Conservation (phyloP, 2,888 invertebrate species). For the Polietes domitor region DNA sequence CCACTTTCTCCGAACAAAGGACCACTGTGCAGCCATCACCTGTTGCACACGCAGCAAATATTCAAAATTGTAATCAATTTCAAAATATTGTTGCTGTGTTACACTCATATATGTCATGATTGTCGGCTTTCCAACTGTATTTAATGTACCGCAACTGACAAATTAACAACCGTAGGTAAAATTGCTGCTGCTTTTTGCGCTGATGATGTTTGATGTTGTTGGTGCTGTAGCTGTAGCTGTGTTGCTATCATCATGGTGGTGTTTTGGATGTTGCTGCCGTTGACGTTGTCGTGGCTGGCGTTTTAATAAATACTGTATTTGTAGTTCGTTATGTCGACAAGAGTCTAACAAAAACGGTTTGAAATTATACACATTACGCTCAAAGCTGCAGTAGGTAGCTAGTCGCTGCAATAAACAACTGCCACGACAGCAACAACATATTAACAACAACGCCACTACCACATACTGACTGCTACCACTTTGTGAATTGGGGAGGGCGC, state of each 20-base stretch:
- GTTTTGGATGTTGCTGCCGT: slow-evolving; percentile 9
- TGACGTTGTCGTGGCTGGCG: slow-evolving; percentile 28
- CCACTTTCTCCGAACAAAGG: too few relatives aligned
- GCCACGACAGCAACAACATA: slow-evolving; percentile 41
- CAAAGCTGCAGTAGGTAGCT: slow-evolving; percentile 50
- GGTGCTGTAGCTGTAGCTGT: slow-evolving; percentile 7
- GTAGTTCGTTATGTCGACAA: slow-evolving; percentile 66
- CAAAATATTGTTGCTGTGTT: slow-evolving; percentile 38
- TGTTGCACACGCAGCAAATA: slow-evolving; percentile 7
- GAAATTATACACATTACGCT: slow-evolving; percentile 63
- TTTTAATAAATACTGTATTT: slow-evolving; percentile 61
- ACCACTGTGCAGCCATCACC: background rate
- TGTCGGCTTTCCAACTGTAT: slow-evolving; percentile 58
- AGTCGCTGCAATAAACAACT: background rate
- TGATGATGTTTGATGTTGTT: slow-evolving; percentile 8
- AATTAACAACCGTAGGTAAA: slow-evolving; percentile 65
- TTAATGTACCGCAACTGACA: slow-evolving; percentile 68
- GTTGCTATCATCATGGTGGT: background rate
- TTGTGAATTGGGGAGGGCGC: slow-evolving; percentile 47
- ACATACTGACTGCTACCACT: background rate
- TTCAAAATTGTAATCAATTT: slow-evolving; percentile 52
- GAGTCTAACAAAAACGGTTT: slow-evolving; percentile 55
- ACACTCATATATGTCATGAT: slow-evolving; percentile 7
- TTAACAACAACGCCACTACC: slow-evolving; percentile 54
- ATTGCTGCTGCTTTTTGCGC: slow-evolving; percentile 34